A percentile compares a stretch with the other conserved stretches of the same genome.
Evolutionary conservation across 2,797 vertebrate species (phyloP).

Genomic region (Stomatorhinus walkeri): DNA sequence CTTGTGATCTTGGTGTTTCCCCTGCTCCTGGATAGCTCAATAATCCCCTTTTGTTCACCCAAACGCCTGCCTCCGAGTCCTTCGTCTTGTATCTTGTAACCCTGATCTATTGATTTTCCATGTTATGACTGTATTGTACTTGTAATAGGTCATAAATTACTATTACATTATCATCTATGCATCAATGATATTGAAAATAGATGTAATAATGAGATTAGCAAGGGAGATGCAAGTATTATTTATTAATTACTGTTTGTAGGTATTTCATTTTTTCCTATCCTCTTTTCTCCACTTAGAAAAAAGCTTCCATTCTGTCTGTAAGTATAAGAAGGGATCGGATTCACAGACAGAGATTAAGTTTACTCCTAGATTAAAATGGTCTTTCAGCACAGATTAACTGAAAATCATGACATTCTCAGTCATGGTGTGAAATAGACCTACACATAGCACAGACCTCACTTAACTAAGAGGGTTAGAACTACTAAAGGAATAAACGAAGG

Average conservation of each 20-base stretch:
- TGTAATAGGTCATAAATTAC: neutral
- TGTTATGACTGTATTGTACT: neutral
- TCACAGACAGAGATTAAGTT: neutral
- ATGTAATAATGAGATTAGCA: neutral
- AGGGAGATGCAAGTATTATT: neutral
- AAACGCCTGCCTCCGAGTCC: neutral
- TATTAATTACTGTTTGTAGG: neutral
- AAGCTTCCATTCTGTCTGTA: neutral
- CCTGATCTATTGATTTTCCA: neutral
- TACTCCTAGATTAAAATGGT: neutral
- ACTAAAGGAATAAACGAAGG: neutral
- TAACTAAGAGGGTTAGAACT: neutral
- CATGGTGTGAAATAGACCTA: neutral
- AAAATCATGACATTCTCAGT: neutral
- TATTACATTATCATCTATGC: neutral
- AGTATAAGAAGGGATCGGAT: neutral
- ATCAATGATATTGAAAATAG: neutral
- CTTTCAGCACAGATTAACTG: neutral
- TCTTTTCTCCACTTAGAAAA: neutral
- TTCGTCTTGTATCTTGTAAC: neutral
- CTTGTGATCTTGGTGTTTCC: neutral
- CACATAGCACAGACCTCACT: neutral
- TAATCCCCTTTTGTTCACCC: neutral
- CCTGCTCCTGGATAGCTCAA: neutral
- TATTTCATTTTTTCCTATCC: neutral